A percentile compares a stretch with the other conserved stretches of the same genome.
phyloP scores from a whole-genome alignment of 2,113 vertebrate species.

The Telmatochromis brichardi region DNA sequence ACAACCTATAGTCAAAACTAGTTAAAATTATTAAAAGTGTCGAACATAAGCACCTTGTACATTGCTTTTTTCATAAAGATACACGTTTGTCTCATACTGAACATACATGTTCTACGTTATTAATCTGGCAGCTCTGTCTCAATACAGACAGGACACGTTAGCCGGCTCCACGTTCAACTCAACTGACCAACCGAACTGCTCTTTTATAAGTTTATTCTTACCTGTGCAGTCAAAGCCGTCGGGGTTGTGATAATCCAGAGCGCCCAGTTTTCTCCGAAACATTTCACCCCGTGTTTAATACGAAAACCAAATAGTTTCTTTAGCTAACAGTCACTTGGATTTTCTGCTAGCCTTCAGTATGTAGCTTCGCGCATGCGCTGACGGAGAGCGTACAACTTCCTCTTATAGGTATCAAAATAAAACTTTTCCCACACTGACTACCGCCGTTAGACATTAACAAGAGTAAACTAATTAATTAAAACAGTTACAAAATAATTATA shows the following conservation, averaged over 20 bases:
- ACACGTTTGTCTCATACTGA: rapidly evolving
- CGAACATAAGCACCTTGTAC: neutral
- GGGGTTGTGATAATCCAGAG: slow-evolving; percentile 90
- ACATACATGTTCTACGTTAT: neutral
- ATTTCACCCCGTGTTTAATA: slow-evolving; percentile 45
- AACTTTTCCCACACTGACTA: neutral
- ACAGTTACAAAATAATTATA: neutral
- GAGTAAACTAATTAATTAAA: neutral
- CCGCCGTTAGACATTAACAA: neutral
- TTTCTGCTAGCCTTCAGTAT: neutral
- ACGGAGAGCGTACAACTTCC: neutral
- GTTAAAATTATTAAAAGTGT: neutral
- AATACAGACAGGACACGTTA: neutral
- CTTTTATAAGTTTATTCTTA: slow-evolving; percentile 32
- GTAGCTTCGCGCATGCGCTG: slow-evolving; percentile 3
- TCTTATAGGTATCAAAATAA: neutral
- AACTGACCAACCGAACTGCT: no score
- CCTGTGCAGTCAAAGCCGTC: slow-evolving; percentile 82
- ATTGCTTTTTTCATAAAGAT: neutral
- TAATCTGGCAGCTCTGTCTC: neutral
- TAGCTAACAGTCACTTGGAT: neutral
- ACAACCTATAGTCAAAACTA: neutral
- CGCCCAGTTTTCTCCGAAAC: slow-evolving; percentile 89
- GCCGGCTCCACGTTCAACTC: neutral
- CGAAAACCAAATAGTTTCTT: neutral